phyloP scores from a whole-genome alignment of 2,113 vertebrate species.

The Eleginops maclovinus region DNA sequence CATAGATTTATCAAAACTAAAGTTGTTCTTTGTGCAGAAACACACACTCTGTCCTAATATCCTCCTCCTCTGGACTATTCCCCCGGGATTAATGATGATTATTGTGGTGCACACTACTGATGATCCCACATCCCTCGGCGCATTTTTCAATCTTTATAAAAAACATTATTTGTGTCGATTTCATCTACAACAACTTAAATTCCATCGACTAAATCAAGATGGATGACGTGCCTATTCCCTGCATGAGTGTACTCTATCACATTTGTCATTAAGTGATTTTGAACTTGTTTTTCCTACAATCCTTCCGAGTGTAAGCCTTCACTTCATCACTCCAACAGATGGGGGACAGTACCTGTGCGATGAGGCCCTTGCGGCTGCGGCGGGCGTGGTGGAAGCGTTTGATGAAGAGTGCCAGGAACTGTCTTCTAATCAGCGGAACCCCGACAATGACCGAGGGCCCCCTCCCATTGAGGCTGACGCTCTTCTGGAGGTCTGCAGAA shows the following conservation, averaged over 20 bases:
- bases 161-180: slow-evolving; percentile 15
- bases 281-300: slow-evolving; percentile 64
- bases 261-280: slow-evolving; percentile 66
- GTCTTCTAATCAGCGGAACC: slow-evolving; percentile 91
- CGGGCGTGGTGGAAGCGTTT: slow-evolving; percentile 95
- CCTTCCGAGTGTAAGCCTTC: slow-evolving; percentile 57
- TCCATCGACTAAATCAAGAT: slow-evolving; percentile 48
- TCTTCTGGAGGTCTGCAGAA: slow-evolving; percentile 86
- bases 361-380: slow-evolving; percentile 95
- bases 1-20: background rate
- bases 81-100: slow-evolving; percentile 26
- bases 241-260: slow-evolving; percentile 58
- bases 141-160: slow-evolving; percentile 12
- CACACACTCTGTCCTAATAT: background rate
- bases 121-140: slow-evolving; percentile 24
- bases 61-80: slow-evolving; percentile 4
- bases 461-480: slow-evolving; percentile 87
- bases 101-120: slow-evolving; percentile 14
- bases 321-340: slow-evolving; percentile 76
- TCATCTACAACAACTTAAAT: slow-evolving; percentile 40
- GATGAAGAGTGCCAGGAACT: slow-evolving; percentile 95
- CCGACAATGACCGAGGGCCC: slow-evolving; percentile 91
- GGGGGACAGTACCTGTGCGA: slow-evolving; percentile 93
- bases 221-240: slow-evolving; percentile 41
- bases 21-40: background rate